phyloP scores from a whole-genome alignment of 1,140 invertebrate genomes.

The Apolygus lucorum region DNA sequence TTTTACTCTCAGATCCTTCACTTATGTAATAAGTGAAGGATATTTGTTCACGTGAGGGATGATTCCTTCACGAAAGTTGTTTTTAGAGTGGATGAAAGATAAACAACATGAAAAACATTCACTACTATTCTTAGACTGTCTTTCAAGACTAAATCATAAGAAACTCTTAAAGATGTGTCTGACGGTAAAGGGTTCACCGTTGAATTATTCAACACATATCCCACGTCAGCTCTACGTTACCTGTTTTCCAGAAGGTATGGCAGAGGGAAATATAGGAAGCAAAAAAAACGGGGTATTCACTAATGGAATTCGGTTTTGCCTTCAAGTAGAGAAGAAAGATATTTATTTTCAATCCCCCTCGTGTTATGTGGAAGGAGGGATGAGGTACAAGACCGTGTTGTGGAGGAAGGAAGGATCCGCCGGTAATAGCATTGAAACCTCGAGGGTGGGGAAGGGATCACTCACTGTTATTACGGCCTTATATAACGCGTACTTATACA shows the following conservation, averaged over 20 bases:
- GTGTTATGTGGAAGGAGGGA: background rate
- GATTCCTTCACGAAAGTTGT: no score
- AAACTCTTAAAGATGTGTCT: no score
- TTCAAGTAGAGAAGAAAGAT: background rate
- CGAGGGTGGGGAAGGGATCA: conserved; percentile 8
- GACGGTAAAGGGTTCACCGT: no score
- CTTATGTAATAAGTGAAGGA: no score
- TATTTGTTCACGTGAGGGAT: no score
- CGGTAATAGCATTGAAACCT: conserved; percentile 7
- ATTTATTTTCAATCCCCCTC: conserved; percentile 13
- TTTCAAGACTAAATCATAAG: no score
- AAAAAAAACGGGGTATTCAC: background rate
- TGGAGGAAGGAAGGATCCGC: background rate
- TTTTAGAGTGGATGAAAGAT: no score
- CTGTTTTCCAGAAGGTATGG: background rate
- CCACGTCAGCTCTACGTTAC: background rate
- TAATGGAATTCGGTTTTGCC: conserved; percentile 10
- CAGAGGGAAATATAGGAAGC: background rate
- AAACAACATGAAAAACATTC: no score
- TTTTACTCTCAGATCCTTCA: no score
- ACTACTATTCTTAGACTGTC: no score
- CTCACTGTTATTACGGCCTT: background rate
- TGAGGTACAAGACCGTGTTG: background rate
- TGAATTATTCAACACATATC: background rate
- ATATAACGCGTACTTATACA: background rate